Base-by-base conservation (phyloP, 2,888 invertebrate species). In the Phorcus lineatus region DNA sequence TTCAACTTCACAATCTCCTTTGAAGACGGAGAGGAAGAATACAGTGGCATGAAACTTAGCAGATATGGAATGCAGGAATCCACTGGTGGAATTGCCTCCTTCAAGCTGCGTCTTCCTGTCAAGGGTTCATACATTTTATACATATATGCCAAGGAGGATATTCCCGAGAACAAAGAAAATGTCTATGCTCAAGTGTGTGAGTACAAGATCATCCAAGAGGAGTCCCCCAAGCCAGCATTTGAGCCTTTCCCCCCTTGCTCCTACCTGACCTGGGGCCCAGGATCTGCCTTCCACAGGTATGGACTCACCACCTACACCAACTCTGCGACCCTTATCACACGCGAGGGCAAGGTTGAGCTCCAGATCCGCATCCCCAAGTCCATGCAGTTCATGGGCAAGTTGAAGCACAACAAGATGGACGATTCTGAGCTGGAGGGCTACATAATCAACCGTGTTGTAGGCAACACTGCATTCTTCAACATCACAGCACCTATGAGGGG, bases 151-250 rank as follows among this genome's bases (percentile, higher is more conserved):
- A 93, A 92, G 84, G 92, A 92, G 81, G 90, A 92, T 84, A 91
- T 90, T 2, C 90, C 90, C 55, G 91, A 90, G 74, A 90, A 89
- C 84, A 91, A 91, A 81, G 92, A 93, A 78, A 91, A 91, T 79
- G 92, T 93, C 22, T 93, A 92, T 82, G 92, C 92, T 53, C 93
- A 92, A 79, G 92, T 93, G 16, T 93, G 93, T 78, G 93, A 93
- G 83, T 93, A 92, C 85, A 91, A 92, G 86, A 89, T 93, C 17
- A 89, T 91, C 11, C 91, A 91, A 47, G 90, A 91, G 74, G 87
- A 86, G 19, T 86, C 89, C 0, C 74, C 84, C 0, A 54, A 77
- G n/a, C 85, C 85, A 9, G 82, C 85, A 24, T 91, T 92, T 0
- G 85, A 85, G 54, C 92, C 92, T 22, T 93, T 91, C 90, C 93